These are phyloP conservation scores for Lutjanus argentimaculatus DNA, from an alignment of 2,797 vertebrate species.

Conservation along the genomic window DNA sequence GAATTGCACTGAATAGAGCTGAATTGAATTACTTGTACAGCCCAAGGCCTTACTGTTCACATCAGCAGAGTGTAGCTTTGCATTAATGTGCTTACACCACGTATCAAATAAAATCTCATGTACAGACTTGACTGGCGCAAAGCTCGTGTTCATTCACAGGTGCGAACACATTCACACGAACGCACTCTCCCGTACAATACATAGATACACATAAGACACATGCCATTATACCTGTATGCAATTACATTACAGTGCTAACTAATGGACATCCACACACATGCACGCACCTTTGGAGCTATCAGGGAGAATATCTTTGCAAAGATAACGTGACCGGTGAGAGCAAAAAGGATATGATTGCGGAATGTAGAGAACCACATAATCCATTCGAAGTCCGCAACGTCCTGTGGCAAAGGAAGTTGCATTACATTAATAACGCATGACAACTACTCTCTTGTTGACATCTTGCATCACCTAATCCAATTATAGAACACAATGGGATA, in stretches of 20 bases:
- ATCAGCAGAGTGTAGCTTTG: constrained; percentile 6
- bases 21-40: constrained; percentile 5
- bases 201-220: constrained; percentile 4
- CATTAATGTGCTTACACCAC: constrained; percentile 3
- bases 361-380: constrained; percentile 98
- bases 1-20: neutral
- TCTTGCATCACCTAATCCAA: neutral
- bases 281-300: constrained; percentile 91
- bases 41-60: constrained; percentile 1
- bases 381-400: constrained; percentile 97
- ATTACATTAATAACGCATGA: constrained; percentile 8
- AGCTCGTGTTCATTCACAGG: constrained; percentile 9
- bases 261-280: constrained; percentile 32
- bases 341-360: constrained; percentile 94
- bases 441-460: neutral
- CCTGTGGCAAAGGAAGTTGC: constrained; percentile 80
- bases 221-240: constrained; percentile 15
- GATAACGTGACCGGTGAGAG: constrained; percentile 93
- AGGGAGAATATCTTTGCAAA: constrained; percentile 96
- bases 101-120: constrained; percentile 2
- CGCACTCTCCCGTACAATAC: neutral
- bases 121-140: constrained; percentile 3
- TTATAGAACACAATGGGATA: neutral
- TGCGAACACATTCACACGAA: constrained; percentile 1
- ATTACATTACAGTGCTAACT: neutral